Evolutionary conservation across 1,140 invertebrate species (phyloP).

Genomic region (Phthorimaea operculella): DNA sequence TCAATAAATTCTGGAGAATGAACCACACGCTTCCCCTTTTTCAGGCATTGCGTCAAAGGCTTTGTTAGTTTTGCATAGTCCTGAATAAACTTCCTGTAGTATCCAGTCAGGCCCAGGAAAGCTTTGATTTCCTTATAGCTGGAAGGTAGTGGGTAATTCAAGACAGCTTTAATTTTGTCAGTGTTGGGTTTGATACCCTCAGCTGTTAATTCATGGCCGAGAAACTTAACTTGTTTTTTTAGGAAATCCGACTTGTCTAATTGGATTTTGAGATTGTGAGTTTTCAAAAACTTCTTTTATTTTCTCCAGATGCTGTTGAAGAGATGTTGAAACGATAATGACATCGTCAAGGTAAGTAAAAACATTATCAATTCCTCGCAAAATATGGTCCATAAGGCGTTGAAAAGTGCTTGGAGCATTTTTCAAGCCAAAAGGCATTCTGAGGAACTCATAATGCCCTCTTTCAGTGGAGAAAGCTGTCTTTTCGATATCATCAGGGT

Average conservation of each 20-base stretch:
- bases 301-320: slow-evolving; percentile 28
- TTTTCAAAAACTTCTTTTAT: slow-evolving; percentile 29
- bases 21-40: slow-evolving; percentile 19
- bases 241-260: slow-evolving; percentile 33
- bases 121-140: slow-evolving; percentile 21
- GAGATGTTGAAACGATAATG: slow-evolving; percentile 13
- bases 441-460: slow-evolving; percentile 33
- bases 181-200: slow-evolving; percentile 23
- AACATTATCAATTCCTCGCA: slow-evolving; percentile 8
- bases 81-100: background rate
- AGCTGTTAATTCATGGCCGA: slow-evolving; percentile 16
- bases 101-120: background rate
- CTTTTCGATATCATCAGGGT: slow-evolving; percentile 35
- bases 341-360: slow-evolving; percentile 16
- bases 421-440: background rate
- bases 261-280: slow-evolving; percentile 38
- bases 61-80: slow-evolving; percentile 2
- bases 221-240: background rate
- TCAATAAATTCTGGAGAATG: background rate
- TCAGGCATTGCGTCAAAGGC: slow-evolving; percentile 12
- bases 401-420: background rate
- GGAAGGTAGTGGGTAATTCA: slow-evolving; percentile 21
- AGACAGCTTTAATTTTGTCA: slow-evolving; percentile 22
- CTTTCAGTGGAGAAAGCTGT: slow-evolving; percentile 44
- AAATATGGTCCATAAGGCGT: background rate